Conservation (phyloP, 2,113 vertebrate genomes). For the Gallinago undulata region DNA sequence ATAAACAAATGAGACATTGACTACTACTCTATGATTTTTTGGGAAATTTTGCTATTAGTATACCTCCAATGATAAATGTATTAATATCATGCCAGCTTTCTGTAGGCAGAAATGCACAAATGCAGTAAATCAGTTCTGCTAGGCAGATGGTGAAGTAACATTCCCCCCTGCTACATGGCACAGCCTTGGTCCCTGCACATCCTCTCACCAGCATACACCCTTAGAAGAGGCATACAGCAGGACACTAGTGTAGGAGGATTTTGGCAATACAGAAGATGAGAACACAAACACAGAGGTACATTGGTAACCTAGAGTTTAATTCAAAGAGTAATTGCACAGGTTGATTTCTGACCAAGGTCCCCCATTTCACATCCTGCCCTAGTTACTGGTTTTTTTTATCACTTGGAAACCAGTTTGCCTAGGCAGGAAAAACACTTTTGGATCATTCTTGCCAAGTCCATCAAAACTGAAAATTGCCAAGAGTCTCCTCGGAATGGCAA, state of each 20-base stretch:
- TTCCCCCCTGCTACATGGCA: neutral
- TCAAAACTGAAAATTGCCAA: neutral
- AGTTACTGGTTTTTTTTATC: neutral
- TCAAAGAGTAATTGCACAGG: neutral
- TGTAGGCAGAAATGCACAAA: neutral
- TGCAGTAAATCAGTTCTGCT: neutral
- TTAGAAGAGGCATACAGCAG: neutral
- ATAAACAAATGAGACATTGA: neutral
- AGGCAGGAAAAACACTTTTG: neutral
- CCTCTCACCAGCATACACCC: neutral
- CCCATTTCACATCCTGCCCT: neutral
- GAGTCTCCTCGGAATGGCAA: neutral
- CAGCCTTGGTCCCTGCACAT: neutral
- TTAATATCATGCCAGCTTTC: neutral
- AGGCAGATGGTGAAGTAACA: neutral
- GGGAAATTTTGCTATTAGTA: slow-evolving; percentile 8
- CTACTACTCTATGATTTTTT: neutral
- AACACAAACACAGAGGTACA: neutral
- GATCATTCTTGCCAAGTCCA: neutral
- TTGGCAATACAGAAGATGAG: neutral
- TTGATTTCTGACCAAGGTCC: neutral
- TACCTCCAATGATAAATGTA: neutral
- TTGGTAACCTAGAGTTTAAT: neutral
- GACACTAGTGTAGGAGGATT: neutral
- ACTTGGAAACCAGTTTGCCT: neutral